Evolutionary conservation across 2,888 invertebrate genomes (phyloP).

Genomic region (Ephialtes manifestator): DNA sequence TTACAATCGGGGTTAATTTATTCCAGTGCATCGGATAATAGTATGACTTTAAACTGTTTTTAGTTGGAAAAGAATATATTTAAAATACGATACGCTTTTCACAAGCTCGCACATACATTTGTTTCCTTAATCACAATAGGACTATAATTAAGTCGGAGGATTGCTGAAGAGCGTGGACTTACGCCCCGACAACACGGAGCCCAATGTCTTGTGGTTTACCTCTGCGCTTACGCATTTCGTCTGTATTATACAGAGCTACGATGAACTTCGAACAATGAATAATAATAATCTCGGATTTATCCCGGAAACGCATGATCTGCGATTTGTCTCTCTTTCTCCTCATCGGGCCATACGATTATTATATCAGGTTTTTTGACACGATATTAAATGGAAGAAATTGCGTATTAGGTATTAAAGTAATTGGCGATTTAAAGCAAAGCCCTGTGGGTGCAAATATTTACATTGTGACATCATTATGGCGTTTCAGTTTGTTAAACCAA

Average conservation of each 20-base stretch:
- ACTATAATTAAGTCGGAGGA: neutral
- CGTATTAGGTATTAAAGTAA: too few species aligned
- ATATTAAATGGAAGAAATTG: neutral
- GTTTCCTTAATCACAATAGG: neutral
- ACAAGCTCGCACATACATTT: neutral
- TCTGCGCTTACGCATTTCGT: neutral
- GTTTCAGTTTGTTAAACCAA: too few species aligned
- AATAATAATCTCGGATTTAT: neutral
- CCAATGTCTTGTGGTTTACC: neutral
- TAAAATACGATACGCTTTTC: neutral
- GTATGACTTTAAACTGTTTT: neutral
- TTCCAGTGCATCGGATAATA: neutral
- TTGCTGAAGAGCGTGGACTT: conserved; percentile 31
- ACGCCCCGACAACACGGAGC: neutral
- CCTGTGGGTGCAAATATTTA: too few species aligned
- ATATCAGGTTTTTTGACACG: neutral
- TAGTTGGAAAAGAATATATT: neutral
- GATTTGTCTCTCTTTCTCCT: neutral
- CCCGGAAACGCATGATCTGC: conserved; percentile 6
- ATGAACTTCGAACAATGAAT: neutral
- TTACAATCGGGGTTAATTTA: neutral
- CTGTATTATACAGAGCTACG: neutral
- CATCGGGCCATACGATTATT: neutral
- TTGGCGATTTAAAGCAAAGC: too few species aligned
- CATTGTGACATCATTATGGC: too few species aligned